These are phyloP conservation scores for Helogale parvula DNA, from an alignment of 2,113 vertebrate genomes.

Conservation along the genomic window DNA sequence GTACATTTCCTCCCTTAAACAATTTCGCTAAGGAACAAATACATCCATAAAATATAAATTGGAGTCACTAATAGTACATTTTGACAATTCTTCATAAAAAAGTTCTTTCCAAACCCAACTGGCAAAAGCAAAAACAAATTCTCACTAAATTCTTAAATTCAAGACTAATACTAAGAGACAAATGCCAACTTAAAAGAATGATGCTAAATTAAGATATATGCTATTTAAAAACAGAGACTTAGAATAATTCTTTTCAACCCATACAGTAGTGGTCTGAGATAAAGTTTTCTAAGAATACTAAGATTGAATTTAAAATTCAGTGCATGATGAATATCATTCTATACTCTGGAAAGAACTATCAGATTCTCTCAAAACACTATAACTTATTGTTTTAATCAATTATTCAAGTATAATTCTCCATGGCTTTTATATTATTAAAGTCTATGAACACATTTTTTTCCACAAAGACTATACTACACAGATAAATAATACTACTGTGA, in stretches of 20 bases:
- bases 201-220: constrained; percentile 10
- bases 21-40: not conserved
- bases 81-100: constrained; percentile 32
- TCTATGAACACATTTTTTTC: not conserved
- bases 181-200: not conserved
- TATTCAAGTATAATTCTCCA: constrained; percentile 7
- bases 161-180: not conserved
- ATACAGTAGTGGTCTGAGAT: not conserved
- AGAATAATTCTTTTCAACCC: not conserved
- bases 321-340: constrained; percentile 4
- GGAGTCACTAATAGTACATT: not conserved
- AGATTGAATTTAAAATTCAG: constrained; percentile 36
- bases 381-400: not conserved
- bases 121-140: not conserved
- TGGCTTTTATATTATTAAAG: constrained; percentile 13
- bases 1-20: not conserved
- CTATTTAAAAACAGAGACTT: constrained; percentile 12
- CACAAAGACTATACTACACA: not conserved
- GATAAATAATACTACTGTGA: not conserved
- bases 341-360: not conserved
- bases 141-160: not conserved
- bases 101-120: not conserved
- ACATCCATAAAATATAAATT: not conserved
- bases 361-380: constrained; percentile 11
- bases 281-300: constrained; percentile 8